A percentile compares a stretch with the other conserved stretches of the same genome.
Conservation (phyloP, 2,113 vertebrate species). For the Campylomormyrus numenius region DNA sequence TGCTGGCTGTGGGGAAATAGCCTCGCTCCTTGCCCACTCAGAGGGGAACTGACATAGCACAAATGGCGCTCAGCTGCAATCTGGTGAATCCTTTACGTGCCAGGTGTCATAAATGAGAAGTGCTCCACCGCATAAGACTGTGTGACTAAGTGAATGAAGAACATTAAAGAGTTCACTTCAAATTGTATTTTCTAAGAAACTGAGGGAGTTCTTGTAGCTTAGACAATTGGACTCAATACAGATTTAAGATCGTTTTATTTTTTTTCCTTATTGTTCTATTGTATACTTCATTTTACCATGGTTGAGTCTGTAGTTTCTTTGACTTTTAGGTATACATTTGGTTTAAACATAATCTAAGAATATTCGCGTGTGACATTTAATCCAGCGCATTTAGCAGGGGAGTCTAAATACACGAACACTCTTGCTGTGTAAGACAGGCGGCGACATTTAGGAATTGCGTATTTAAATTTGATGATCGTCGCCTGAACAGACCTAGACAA, state of each 20-base stretch:
- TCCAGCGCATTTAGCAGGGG: background rate
- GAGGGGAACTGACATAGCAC: constrained; percentile 70
- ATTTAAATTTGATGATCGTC: background rate
- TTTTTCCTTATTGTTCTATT: background rate
- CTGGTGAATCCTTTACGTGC: constrained; percentile 44
- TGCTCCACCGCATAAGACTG: constrained; percentile 13
- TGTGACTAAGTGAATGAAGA: background rate
- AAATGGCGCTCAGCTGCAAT: constrained; percentile 62
- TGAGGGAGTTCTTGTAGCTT: background rate
- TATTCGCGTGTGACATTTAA: background rate
- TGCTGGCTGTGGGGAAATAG: constrained; percentile 73
- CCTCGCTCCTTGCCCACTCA: constrained; percentile 61
- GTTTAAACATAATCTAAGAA: background rate
- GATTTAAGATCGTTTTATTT: background rate
- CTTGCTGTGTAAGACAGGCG: background rate
- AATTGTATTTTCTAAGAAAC: background rate
- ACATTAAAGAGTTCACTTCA: background rate
- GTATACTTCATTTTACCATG: background rate
- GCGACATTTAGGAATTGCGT: background rate
- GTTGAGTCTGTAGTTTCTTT: background rate
- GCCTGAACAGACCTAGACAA: background rate
- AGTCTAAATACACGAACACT: background rate
- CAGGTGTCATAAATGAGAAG: constrained; percentile 33
- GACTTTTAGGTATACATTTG: background rate
- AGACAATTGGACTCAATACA: background rate